phyloP scores from a whole-genome alignment of 2,113 vertebrate species.

The Fregetta grallaria region DNA sequence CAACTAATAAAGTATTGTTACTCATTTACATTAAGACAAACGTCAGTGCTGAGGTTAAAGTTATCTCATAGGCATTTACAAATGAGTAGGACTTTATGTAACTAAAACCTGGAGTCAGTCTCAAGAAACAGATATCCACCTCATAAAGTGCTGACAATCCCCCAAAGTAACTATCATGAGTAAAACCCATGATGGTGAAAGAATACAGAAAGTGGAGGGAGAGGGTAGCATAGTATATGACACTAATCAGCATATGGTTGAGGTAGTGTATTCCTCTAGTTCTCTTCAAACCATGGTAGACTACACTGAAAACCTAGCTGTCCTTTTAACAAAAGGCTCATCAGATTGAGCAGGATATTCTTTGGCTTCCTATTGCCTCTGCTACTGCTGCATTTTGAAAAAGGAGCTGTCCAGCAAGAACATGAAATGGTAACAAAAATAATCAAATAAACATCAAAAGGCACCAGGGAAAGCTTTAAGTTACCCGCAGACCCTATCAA shows the following conservation, averaged over 20 bases:
- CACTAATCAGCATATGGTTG: background rate
- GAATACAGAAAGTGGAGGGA: background rate
- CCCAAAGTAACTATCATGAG: background rate
- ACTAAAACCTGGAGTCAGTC: background rate
- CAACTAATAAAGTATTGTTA: background rate
- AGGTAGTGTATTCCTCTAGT: background rate
- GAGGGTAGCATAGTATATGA: background rate
- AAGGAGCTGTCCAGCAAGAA: conserved; percentile 58
- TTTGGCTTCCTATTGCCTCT: background rate
- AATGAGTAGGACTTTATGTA: background rate
- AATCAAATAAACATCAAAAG: background rate
- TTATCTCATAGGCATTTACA: background rate
- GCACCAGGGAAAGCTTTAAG: background rate
- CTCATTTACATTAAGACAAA: background rate
- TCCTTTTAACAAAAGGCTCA: background rate
- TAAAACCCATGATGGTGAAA: background rate
- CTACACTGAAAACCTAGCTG: background rate
- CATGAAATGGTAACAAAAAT: background rate
- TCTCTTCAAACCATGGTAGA: background rate
- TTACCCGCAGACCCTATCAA: background rate
- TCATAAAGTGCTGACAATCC: background rate
- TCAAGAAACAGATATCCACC: background rate
- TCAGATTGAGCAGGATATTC: background rate
- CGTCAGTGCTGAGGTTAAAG: background rate
- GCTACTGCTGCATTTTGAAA: background rate